phyloP scores from a whole-genome alignment of 1,140 invertebrate species.

The Macrosteles quadrilineatus region DNA sequence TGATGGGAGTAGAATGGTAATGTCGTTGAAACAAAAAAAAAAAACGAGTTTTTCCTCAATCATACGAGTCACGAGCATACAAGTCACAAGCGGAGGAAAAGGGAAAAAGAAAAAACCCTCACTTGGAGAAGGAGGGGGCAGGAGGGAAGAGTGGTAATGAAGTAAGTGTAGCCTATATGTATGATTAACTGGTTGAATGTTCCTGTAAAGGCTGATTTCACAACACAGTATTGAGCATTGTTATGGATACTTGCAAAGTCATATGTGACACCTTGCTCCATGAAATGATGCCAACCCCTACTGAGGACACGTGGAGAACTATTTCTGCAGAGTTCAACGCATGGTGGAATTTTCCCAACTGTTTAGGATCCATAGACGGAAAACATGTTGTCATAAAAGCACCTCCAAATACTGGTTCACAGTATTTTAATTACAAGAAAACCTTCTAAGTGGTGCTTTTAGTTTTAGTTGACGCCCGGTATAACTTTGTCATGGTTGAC shows the following conservation, averaged over 20 bases:
- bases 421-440: constrained; percentile 52
- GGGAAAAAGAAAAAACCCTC: too few relatives aligned
- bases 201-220: too few relatives aligned
- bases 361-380: constrained; percentile 46
- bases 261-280: constrained; percentile 31
- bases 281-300: constrained; percentile 32
- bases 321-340: not conserved
- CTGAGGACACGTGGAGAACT: constrained; percentile 29
- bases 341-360: constrained; percentile 48
- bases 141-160: too few relatives aligned
- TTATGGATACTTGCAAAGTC: constrained; percentile 35
- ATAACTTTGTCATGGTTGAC: not conserved
- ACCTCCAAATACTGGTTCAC: constrained; percentile 45
- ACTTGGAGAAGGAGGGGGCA: too few relatives aligned
- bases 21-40: too few relatives aligned
- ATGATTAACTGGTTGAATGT: too few relatives aligned
- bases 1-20: too few relatives aligned
- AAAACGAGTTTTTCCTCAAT: too few relatives aligned
- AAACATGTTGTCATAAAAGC: constrained; percentile 52
- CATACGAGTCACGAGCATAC: too few relatives aligned
- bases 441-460: constrained; percentile 50
- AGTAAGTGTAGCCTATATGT: too few relatives aligned
- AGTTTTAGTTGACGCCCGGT: constrained; percentile 39
- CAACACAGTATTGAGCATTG: constrained; percentile 32
- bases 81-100: too few relatives aligned